Base-by-base conservation (phyloP, 2,888 invertebrate genomes). In the Synergus japonicus region DNA sequence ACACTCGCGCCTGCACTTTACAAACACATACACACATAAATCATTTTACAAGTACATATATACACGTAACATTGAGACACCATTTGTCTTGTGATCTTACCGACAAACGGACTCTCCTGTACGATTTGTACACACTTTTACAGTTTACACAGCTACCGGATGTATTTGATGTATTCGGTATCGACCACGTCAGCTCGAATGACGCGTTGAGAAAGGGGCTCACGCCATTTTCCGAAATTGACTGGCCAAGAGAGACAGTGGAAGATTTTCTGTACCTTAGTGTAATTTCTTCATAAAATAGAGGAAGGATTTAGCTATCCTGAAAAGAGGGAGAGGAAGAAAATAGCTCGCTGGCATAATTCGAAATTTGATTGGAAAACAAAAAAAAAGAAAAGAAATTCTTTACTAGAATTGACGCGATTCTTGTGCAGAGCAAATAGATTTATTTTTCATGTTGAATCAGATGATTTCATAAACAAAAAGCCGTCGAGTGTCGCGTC, bases 111-210 rank as follows among this genome's bases (percentile, higher is more conserved):
- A 66, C 65, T 66, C 13, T 66, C 66, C 49, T 69, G 22, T n/a
- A 69, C 46, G 44, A 15, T 5, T 10, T 58, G 5, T 58, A 9
- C 60, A 22, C 60, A 60, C 4, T 60, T 29, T 29, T 29, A 29
- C 22, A 29, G 22, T 29, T 22, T 60, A 22, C 46, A 46, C 46
- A 18, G 18, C 18, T 5, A 60, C 22, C 37, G 29, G n/a, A 73
- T 54, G 37, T 46, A 49, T 69, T 67, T 43, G 67, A 67, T 67
- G 67, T 69, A 69, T 69, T 49, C 49, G 69, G 69, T 54, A 67
- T 67, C 22, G 86, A 88, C 90, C 90, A 90, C 90, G 89, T 90
- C 88, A 87, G 86, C 87, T 80, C 85, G 84, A 85, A 89, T 89
- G 90, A 90, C 87, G 87, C 86, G 85, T 85, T 78, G 82, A 82